Evolutionary conservation across 2,797 vertebrate species (phyloP).

Genomic region (Hipposideros larvatus): DNA sequence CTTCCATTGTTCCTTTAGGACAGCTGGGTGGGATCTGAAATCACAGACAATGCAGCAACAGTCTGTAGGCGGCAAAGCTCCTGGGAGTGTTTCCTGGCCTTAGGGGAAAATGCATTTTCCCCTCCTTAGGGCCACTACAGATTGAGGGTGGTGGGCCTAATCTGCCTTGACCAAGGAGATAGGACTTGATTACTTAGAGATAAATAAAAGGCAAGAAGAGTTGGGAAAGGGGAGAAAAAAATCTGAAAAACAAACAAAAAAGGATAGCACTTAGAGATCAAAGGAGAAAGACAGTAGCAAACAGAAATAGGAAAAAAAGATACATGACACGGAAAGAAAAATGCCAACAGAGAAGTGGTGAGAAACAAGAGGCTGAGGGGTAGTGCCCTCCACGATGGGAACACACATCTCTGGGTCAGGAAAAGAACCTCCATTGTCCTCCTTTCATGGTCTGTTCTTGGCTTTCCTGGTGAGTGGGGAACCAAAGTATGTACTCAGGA

Average conservation of each 20-base stretch:
- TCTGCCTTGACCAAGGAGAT: not conserved
- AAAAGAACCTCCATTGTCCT: not conserved
- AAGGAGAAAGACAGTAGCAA: not conserved
- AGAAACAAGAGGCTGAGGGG: not conserved
- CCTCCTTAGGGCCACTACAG: not conserved
- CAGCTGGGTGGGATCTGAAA: not conserved
- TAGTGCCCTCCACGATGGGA: not conserved
- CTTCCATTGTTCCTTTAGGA: not conserved
- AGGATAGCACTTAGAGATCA: not conserved
- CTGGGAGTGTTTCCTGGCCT: not conserved
- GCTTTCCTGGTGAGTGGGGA: not conserved
- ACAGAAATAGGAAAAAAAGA: not conserved
- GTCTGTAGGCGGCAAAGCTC: not conserved
- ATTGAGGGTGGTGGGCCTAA: not conserved
- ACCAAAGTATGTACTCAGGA: not conserved
- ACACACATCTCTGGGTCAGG: not conserved
- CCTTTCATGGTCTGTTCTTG: not conserved
- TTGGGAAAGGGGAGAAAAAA: not conserved
- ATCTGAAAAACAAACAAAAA: not conserved
- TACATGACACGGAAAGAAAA: not conserved
- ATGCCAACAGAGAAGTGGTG: not conserved
- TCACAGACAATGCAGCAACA: not conserved
- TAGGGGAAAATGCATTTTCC: not conserved
- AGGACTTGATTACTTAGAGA: constrained; percentile 15
- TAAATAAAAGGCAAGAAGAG: not conserved